Conservation (phyloP, 2,888 invertebrate species). For the Drosophila lacicola region DNA sequence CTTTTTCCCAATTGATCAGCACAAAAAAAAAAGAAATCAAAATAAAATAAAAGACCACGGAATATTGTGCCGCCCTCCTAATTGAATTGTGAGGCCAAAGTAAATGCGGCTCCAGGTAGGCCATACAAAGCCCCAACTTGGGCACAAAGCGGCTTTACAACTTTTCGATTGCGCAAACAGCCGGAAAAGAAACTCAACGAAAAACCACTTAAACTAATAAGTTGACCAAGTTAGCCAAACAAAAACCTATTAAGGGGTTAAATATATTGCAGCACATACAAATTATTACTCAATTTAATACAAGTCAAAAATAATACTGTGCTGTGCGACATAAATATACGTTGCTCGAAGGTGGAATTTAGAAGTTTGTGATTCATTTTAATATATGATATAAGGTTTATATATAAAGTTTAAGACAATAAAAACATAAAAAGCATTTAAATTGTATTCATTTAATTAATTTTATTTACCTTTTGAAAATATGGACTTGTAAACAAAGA, state of each 20-base stretch:
- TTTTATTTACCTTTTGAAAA: too few species aligned
- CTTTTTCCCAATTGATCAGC: conserved; percentile 65
- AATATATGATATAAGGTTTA: too few species aligned
- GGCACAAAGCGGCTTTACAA: conserved; percentile 57
- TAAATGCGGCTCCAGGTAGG: conserved; percentile 35
- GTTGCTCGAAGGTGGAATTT: too few species aligned
- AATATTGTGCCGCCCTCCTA: conserved; percentile 5
- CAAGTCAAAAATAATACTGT: not conserved
- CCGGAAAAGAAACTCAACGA: conserved; percentile 31
- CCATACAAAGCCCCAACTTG: conserved; percentile 22
- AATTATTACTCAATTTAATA: conserved; percentile 7
- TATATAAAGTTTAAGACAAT: too few species aligned
- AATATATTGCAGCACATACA: conserved; percentile 9
- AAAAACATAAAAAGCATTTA: too few species aligned
- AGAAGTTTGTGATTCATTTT: too few species aligned
- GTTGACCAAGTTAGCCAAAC: conserved; percentile 25
- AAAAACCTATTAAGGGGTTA: conserved; percentile 25
- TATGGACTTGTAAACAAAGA: too few species aligned
- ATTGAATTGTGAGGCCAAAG: conserved; percentile 12
- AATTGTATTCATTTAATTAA: too few species aligned
- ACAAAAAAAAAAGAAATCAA: conserved; percentile 37
- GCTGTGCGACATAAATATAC: not conserved
- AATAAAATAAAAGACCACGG: not conserved
- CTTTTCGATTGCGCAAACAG: conserved; percentile 67
- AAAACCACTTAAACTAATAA: conserved; percentile 67